A percentile compares a stretch with the other conserved stretches of the same genome.
These are phyloP conservation scores for Chiloscyllium plagiosum DNA, from an alignment of 2,113 vertebrate genomes.

Conservation along the genomic window DNA sequence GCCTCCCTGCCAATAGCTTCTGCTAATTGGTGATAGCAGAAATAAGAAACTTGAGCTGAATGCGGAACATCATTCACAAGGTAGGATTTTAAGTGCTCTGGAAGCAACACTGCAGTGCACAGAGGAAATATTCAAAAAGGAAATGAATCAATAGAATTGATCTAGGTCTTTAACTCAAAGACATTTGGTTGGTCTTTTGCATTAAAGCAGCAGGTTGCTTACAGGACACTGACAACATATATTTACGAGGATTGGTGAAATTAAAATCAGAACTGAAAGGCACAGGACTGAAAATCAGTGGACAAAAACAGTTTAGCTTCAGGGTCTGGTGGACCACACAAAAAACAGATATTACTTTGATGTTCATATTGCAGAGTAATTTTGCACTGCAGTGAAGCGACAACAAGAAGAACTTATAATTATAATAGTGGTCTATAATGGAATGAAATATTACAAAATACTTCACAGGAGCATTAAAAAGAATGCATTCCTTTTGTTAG, in stretches of 20 bases:
- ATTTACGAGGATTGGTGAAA: background rate
- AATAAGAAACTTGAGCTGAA: background rate
- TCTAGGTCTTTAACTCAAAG: background rate
- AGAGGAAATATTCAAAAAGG: conserved; percentile 4
- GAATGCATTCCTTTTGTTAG: background rate
- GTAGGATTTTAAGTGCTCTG: background rate
- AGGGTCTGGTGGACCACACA: background rate
- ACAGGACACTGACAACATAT: background rate
- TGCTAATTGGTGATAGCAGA: background rate
- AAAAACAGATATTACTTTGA: background rate
- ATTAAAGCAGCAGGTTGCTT: background rate
- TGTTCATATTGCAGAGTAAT: background rate
- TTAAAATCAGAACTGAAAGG: background rate
- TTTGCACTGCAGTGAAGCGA: background rate
- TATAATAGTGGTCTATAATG: background rate
- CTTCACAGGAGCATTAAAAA: background rate
- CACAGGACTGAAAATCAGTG: background rate
- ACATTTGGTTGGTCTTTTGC: background rate
- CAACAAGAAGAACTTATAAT: background rate
- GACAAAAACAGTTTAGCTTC: background rate
- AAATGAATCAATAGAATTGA: background rate
- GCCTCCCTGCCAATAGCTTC: background rate
- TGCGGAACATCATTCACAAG: background rate
- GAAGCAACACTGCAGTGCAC: background rate
- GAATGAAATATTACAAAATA: background rate